Conservation (phyloP, 2,888 invertebrate species). For the Hyppa rectilinea region DNA sequence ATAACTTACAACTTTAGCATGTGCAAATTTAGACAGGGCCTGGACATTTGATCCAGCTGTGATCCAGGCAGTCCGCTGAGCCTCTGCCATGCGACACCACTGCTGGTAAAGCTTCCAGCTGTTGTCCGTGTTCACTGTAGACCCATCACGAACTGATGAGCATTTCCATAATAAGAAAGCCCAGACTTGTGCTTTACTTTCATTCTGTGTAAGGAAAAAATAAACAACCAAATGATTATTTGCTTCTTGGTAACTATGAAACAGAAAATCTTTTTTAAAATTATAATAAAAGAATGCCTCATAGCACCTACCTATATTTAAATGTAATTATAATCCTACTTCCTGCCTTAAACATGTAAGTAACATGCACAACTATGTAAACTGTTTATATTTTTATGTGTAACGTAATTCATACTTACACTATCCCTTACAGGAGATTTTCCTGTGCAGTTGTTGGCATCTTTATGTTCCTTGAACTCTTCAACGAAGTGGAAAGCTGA, state of each 20-base stretch:
- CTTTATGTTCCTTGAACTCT: conserved; percentile 94
- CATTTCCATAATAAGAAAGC: conserved; percentile 95
- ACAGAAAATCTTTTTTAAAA: neutral
- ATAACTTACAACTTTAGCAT: conserved; percentile 92
- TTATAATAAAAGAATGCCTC: neutral
- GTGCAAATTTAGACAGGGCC: conserved; percentile 92
- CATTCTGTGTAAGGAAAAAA: conserved; percentile 87
- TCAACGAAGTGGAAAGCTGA: conserved; percentile 95
- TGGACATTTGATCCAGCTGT: conserved; percentile 95
- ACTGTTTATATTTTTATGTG: too few species aligned
- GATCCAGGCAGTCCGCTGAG: conserved; percentile 94
- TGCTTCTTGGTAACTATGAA: neutral
- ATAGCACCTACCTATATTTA: neutral
- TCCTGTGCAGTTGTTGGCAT: conserved; percentile 90
- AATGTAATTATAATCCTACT: neutral
- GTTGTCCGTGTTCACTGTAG: conserved; percentile 89
- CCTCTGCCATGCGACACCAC: conserved; percentile 95
- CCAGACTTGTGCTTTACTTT: conserved; percentile 96
- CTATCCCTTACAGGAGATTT: conserved; percentile 92
- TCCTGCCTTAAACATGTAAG: neutral
- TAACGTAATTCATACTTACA: conserved; percentile 82
- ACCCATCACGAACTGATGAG: conserved; percentile 85
- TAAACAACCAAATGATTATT: neutral
- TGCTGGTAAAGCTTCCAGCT: conserved; percentile 96
- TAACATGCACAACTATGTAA: neutral